Percentiles rank a stretch among this genome's conserved stretches.
Conservation (phyloP, 2,113 vertebrate species). For the Archilochus colubris region DNA sequence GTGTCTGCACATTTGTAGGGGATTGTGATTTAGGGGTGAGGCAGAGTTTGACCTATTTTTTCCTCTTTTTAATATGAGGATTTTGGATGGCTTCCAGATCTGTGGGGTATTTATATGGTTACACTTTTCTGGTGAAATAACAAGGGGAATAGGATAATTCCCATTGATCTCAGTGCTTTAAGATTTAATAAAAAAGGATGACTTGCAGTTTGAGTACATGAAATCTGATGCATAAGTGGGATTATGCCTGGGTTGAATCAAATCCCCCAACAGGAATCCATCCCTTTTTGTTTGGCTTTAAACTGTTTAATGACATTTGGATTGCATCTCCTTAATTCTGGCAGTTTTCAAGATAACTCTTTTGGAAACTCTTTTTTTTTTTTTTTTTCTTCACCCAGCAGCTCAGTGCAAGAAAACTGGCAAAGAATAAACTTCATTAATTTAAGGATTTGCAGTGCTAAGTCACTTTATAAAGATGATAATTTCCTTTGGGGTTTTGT, state of each 20-base stretch:
- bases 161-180: conserved; percentile 21
- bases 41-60: not conserved
- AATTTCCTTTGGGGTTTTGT: not conserved
- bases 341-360: not conserved
- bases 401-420: not conserved
- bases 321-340: not conserved
- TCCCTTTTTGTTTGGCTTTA: not conserved
- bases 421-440: not conserved
- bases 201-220: conserved; percentile 22
- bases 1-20: not conserved
- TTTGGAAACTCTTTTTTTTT: not conserved
- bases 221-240: not conserved
- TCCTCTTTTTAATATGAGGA: not conserved
- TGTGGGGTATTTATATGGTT: not conserved
- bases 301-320: not conserved
- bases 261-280: not conserved
- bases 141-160: not conserved
- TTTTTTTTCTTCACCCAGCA: not conserved
- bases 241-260: not conserved
- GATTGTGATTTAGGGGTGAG: not conserved
- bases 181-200: conserved; percentile 16
- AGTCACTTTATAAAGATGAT: not conserved
- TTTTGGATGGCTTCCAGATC: not conserved
- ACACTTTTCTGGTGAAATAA: not conserved
- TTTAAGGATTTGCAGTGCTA: not conserved